A percentile compares a stretch with the other conserved stretches of the same genome.
Evolutionary conservation across 2,888 invertebrate species (phyloP).

Genomic region (Petrophora chlorosata): DNA sequence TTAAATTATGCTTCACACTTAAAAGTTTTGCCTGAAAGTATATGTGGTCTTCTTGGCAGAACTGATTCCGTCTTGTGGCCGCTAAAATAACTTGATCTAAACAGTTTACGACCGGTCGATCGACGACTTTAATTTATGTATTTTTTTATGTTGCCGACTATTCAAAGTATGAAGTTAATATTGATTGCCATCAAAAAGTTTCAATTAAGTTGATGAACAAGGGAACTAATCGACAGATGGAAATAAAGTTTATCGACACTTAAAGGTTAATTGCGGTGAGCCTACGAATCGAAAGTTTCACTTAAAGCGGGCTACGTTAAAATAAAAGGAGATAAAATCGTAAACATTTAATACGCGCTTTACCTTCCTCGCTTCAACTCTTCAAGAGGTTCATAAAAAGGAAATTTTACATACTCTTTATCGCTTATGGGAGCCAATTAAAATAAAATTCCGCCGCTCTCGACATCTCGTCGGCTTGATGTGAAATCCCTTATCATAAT

Average conservation of each 20-base stretch:
- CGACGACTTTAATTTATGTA: no score
- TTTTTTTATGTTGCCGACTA: no score
- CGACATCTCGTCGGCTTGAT: constrained; percentile 5
- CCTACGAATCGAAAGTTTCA: constrained; percentile 6
- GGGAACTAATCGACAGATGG: constrained; percentile 13
- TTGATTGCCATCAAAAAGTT: not conserved
- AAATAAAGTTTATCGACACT: constrained; percentile 15
- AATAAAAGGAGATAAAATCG: constrained; percentile 9
- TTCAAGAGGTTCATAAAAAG: constrained; percentile 20
- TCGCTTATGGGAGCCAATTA: constrained; percentile 20
- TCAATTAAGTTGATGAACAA: constrained; percentile 14
- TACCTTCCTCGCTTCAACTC: not conserved
- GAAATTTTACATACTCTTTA: constrained; percentile 24
- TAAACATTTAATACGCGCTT: constrained; percentile 11
- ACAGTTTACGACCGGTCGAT: no score
- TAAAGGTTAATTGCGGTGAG: constrained; percentile 13
- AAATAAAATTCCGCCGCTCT: constrained; percentile 12
- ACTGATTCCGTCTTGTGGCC: no score
- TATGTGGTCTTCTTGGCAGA: no score
- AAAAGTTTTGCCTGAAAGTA: no score
- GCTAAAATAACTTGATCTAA: no score
- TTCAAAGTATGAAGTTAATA: constrained; percentile 6
- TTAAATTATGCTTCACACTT: no score
- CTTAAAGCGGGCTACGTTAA: not conserved
- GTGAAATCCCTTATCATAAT: constrained; percentile 22